A percentile compares a stretch with the other conserved stretches of the same genome.
These are phyloP conservation scores for Drosophila erecta DNA, from an alignment of 1,140 invertebrate species.

Conservation along the genomic window DNA sequence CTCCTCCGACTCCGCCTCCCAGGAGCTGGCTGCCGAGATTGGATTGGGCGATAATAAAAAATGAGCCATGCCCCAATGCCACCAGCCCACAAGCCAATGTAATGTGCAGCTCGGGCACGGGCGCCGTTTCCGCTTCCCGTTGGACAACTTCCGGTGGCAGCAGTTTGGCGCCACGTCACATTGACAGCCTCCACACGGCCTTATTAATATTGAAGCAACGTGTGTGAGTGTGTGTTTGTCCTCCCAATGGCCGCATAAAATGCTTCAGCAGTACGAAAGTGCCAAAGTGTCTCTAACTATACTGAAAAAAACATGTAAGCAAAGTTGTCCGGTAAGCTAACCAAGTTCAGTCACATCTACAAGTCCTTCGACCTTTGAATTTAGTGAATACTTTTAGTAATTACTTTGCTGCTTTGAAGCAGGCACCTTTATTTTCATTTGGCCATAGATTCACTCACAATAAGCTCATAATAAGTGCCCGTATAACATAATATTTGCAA, in stretches of 20 bases:
- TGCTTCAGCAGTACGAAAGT: constrained; percentile 30
- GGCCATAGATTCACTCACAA: too few relatives aligned
- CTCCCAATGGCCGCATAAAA: constrained; percentile 73
- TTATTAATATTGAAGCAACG: constrained; percentile 79
- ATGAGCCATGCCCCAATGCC: constrained; percentile 20
- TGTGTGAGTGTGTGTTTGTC: constrained; percentile 41
- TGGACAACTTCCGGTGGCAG: constrained; percentile 59
- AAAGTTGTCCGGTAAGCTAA: background rate
- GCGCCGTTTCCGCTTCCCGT: constrained; percentile 36
- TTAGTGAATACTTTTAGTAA: too few relatives aligned
- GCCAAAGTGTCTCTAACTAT: constrained; percentile 6
- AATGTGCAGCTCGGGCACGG: constrained; percentile 29
- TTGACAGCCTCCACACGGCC: constrained; percentile 63
- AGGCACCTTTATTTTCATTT: too few relatives aligned
- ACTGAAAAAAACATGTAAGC: constrained; percentile 7
- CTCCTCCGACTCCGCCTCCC: constrained; percentile 2
- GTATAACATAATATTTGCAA: too few relatives aligned
- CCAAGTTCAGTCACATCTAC: too few relatives aligned
- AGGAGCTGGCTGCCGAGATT: constrained; percentile 47
- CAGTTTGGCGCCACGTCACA: constrained; percentile 61
- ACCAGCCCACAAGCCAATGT: constrained; percentile 17
- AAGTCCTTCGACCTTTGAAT: too few relatives aligned
- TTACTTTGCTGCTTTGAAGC: too few relatives aligned
- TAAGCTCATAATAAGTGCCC: too few relatives aligned
- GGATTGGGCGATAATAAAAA: constrained; percentile 73